Percentiles rank a stretch among this genome's conserved stretches.
Evolutionary conservation across 2,113 vertebrate species (phyloP).

Genomic region (Athene noctua): DNA sequence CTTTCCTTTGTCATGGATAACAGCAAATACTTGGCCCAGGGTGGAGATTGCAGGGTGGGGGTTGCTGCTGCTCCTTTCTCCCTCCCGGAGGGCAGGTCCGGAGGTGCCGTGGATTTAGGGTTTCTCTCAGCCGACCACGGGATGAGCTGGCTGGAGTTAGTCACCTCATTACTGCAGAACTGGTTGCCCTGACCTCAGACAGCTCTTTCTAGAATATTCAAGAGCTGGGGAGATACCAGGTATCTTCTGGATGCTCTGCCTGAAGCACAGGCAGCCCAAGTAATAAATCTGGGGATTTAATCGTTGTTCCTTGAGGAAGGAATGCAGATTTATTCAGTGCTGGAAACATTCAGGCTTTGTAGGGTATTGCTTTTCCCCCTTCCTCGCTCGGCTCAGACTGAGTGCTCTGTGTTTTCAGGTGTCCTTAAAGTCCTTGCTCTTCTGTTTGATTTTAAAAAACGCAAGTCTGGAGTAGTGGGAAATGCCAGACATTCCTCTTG

Average conservation of each 20-base stretch:
- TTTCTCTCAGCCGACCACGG: not conserved
- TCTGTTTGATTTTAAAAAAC: not conserved
- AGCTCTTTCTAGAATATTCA: slow-evolving; percentile 18
- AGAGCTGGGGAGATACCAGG: not conserved
- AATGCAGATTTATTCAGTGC: not conserved
- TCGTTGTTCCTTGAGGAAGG: not conserved
- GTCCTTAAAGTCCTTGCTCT: not conserved
- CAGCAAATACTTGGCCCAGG: not conserved
- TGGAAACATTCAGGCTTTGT: not conserved
- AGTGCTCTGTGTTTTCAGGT: not conserved
- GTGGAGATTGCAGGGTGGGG: not conserved
- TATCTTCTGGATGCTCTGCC: not conserved
- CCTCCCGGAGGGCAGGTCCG: rapidly evolving
- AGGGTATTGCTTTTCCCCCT: not conserved
- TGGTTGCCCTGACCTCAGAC: not conserved
- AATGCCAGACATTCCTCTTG: slow-evolving; percentile 1
- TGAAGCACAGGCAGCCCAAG: not conserved
- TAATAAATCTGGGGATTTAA: not conserved
- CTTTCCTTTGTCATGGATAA: not conserved
- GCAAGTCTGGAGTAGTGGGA: not conserved
- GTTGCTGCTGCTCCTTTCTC: not conserved
- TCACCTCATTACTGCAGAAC: not conserved
- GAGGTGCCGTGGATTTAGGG: not conserved
- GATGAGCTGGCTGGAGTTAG: not conserved
- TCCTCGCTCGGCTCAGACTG: not conserved